Evolutionary conservation across 2,113 vertebrate genomes (phyloP).

Genomic region (Ctenomys sociabilis): DNA sequence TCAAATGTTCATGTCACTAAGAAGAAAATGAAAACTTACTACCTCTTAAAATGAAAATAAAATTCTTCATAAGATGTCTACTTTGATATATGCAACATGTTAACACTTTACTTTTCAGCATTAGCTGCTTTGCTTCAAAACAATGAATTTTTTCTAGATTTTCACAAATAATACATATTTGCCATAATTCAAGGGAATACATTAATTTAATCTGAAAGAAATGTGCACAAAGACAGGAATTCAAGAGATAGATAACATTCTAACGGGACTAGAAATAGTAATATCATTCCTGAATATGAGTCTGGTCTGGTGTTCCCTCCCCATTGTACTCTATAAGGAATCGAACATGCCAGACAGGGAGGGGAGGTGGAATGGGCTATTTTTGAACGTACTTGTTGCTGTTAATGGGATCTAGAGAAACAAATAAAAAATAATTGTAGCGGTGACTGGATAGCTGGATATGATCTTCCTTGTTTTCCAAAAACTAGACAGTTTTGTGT

Average conservation of each 20-base stretch:
- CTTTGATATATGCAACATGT: constrained; percentile 10
- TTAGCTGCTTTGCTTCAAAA: constrained; percentile 37
- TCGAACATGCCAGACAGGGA: neutral
- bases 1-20: constrained; percentile 32
- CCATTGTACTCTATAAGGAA: neutral
- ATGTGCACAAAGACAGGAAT: neutral
- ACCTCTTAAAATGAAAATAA: constrained; percentile 53
- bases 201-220: neutral
- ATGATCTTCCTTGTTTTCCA: constrained; percentile 11
- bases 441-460: neutral
- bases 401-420: neutral
- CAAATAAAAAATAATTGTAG: neutral
- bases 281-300: neutral
- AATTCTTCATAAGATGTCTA: constrained; percentile 17
- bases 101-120: constrained; percentile 35
- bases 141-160: neutral
- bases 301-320: neutral
- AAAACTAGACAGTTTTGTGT: constrained; percentile 43
- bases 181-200: neutral
- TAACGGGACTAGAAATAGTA: constrained; percentile 52
- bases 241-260: constrained; percentile 34
- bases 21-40: constrained; percentile 30
- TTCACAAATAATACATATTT: neutral
- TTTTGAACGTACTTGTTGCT: neutral
- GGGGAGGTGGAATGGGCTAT: neutral